Evolutionary conservation across 1,140 invertebrate species (phyloP), one percentile per base, ranked within the genome.

Genomic region (Caenorhabditis brenneri): DNA sequence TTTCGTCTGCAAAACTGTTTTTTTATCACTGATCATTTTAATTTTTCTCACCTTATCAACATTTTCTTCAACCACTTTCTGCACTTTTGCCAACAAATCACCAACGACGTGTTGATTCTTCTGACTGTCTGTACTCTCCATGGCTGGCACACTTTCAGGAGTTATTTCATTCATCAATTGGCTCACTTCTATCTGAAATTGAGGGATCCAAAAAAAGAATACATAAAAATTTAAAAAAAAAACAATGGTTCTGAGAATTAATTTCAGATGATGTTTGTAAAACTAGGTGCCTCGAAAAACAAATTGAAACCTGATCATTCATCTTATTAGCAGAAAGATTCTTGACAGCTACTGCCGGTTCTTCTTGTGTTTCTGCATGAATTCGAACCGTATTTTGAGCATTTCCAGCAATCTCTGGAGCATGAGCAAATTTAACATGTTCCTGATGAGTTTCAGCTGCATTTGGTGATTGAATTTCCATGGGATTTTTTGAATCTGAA

Each of bases 231-330:
- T 7, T 36, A 19, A 36, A 65, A 51, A 16, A 51, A n/a, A n/a
- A n/a, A 51, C 12, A 5, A n/a, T n/a, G n/a, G n/a, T n/a, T n/a
- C n/a, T n/a, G 49, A n/a, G n/a, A n/a, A 51, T 22, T 7, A 51
- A 16, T 51, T 16, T 2, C 7, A 51, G 15, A 51, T n/a, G n/a
- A n/a, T n/a, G n/a, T n/a, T n/a, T n/a, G n/a, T n/a, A n/a, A n/a
- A n/a, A n/a, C n/a, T n/a, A n/a, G n/a, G n/a, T n/a, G n/a, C n/a
- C n/a, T n/a, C n/a, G n/a, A n/a, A n/a, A n/a, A n/a, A n/a, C n/a
- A n/a, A n/a, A n/a, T n/a, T n/a, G n/a, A n/a, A n/a, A 74, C 65
- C 65, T 74, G 65, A 74, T 74, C 65, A 74, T 74, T 39, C 65
- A 74, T 74, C 29, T 74, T 74, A 12, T 74, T 42, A 1, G 65